Percentiles rank a stretch among this genome's conserved stretches.
These are phyloP conservation scores for Tonatia bakeri DNA, from an alignment of 2,113 vertebrate genomes.

Conservation along the genomic window DNA sequence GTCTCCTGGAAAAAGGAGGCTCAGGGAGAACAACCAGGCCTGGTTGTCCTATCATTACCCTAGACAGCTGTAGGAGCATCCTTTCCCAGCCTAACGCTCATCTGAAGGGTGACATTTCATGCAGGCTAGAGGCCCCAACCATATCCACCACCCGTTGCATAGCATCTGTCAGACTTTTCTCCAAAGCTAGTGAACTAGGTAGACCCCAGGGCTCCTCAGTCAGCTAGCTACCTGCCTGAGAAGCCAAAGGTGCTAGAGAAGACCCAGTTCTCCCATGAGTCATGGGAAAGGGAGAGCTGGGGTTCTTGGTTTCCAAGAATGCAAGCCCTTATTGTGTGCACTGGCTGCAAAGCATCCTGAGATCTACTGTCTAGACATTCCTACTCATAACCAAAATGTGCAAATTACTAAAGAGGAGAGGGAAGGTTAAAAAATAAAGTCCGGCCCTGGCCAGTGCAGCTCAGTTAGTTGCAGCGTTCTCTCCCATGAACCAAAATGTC, in stretches of 20 bases:
- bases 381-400: constrained; percentile 75
- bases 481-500: too few species aligned
- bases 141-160: constrained; percentile 74
- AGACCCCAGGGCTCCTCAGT: constrained; percentile 26
- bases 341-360: constrained; percentile 63
- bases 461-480: too few species aligned
- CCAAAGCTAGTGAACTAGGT: constrained; percentile 32
- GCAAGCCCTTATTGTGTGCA: constrained; percentile 63
- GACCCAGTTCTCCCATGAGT: constrained; percentile 22
- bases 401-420: constrained; percentile 77
- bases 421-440: constrained; percentile 37
- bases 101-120: constrained; percentile 67
- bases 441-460: background rate
- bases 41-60: constrained; percentile 68
- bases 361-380: constrained; percentile 47
- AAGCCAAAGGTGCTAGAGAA: constrained; percentile 54
- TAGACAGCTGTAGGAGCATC: constrained; percentile 66
- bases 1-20: constrained; percentile 60
- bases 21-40: constrained; percentile 40
- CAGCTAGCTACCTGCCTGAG: constrained; percentile 53
- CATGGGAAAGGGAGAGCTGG: constrained; percentile 19
- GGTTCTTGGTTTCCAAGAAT: constrained; percentile 60
- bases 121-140: constrained; percentile 43
- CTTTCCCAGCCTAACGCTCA: constrained; percentile 57
- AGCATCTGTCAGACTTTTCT: constrained; percentile 75